Evolutionary conservation across 1,140 invertebrate species (phyloP).

Genomic region (Hylaeus volcanicus): DNA sequence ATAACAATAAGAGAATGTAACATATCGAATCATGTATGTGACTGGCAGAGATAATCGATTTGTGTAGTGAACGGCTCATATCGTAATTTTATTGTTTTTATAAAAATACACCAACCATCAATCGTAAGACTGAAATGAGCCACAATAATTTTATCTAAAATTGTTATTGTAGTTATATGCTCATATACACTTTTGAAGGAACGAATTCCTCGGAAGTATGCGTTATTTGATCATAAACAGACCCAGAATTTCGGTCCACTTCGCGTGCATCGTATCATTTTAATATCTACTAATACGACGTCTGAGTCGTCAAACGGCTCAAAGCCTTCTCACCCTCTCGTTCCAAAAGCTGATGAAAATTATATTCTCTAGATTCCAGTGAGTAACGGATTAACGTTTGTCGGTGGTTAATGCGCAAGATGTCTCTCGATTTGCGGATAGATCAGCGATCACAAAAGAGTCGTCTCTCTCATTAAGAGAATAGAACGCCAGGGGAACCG

Average conservation of each 20-base stretch:
- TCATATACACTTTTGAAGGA: background rate
- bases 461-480: conserved; percentile 54
- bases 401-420: conserved; percentile 46
- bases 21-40: too few relatives aligned
- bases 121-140: too few relatives aligned
- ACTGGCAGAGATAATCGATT: too few relatives aligned
- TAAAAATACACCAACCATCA: too few relatives aligned
- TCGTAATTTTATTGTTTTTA: too few relatives aligned
- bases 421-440: conserved; percentile 48
- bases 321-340: background rate
- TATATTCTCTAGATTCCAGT: background rate
- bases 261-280: background rate
- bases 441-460: conserved; percentile 54
- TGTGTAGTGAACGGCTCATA: too few relatives aligned
- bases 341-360: background rate
- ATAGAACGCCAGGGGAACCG: background rate
- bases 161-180: too few relatives aligned
- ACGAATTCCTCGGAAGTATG: too few relatives aligned
- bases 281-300: background rate
- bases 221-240: background rate
- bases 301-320: conserved; percentile 1
- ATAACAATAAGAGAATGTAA: too few relatives aligned
- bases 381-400: conserved; percentile 49
- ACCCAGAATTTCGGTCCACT: background rate
- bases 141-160: too few relatives aligned